Conservation (phyloP, 2,888 invertebrate species). For the Rhaphigaster nebulosa region DNA sequence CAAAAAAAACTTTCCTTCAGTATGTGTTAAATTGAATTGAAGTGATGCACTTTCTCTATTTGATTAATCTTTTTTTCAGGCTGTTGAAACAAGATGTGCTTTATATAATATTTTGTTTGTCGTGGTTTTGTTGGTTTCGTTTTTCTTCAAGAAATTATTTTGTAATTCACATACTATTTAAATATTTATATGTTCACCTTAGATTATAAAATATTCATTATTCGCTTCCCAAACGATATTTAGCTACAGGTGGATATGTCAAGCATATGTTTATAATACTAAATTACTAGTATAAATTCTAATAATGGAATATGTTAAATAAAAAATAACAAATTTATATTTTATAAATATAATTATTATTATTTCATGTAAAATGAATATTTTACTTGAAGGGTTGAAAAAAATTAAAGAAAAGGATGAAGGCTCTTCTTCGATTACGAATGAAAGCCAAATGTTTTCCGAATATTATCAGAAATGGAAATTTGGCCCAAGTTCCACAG, state of each 20-base stretch:
- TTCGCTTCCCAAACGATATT: not conserved
- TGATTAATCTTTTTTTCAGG: no score
- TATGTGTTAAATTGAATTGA: no score
- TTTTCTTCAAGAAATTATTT: no score
- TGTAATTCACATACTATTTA: no score
- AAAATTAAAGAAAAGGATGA: not conserved
- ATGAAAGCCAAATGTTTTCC: constrained; percentile 56
- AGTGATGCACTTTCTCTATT: no score
- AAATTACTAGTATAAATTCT: not conserved
- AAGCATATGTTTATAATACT: not conserved
- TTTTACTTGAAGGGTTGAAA: not conserved
- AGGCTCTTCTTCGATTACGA: not conserved
- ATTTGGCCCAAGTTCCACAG: constrained; percentile 22
- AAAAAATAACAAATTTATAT: not conserved
- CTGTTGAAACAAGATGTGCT: no score
- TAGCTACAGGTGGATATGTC: not conserved
- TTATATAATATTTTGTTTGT: no score
- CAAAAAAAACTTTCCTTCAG: no score
- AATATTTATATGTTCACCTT: no score
- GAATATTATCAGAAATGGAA: constrained; percentile 61
- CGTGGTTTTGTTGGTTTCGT: no score
- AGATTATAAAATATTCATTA: no score
- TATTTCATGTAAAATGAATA: not conserved
- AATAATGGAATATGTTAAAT: not conserved
- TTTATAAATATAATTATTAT: not conserved